Base-by-base conservation (phyloP, 2,113 vertebrate genomes). In the Callocephalon fimbriatum region DNA sequence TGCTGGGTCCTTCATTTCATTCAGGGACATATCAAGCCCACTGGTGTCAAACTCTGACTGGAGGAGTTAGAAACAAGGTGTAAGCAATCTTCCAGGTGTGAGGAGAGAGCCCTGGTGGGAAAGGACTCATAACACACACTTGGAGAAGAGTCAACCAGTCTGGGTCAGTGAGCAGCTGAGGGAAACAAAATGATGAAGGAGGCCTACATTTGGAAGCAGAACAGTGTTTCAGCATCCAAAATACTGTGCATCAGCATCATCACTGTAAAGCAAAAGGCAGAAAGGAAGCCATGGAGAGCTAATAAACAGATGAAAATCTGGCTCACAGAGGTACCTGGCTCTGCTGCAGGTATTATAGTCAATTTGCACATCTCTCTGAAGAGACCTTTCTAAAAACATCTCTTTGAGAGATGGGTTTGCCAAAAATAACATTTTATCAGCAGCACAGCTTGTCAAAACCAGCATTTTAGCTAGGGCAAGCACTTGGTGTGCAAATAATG, bases 361-460 rank as follows among this genome's bases (percentile, higher is more conserved):
- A 95, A 95, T 98, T 98, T 94, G 93, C 95, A 97, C 97, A 97
- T 98, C 97, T 90, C 85, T 95, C 80, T 16, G 82, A 97, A 96
- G 54, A 94, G 31, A 95, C 29, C 51, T 96, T 97, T 97, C 90
- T 88, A 13, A 81, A 86, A 93, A 86, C 66, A 93, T 97, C 89
- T 95, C 94, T 93, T 77, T 50, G 35, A 68, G 54, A n/a, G 10
- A 37, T 8, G 14, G 31, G 1, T 29, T 90, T 95, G 98, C 97
- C 97, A 98, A 98, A 97, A 97, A 97, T 80, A 98, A 98, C 96
- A 98, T 97, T 98, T 98, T 96, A 97, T 92, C 91, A 89, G 91
- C 93, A 96, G 67, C 95, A 90, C 93, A 97, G 97, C 97, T 97
- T 97, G 97, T 98, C 98, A 98, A 97, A 97, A 92, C 18, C 47